phyloP scores from a whole-genome alignment of 92 coral and sea anemone genomes.

The Parazoanthus swiftii region DNA sequence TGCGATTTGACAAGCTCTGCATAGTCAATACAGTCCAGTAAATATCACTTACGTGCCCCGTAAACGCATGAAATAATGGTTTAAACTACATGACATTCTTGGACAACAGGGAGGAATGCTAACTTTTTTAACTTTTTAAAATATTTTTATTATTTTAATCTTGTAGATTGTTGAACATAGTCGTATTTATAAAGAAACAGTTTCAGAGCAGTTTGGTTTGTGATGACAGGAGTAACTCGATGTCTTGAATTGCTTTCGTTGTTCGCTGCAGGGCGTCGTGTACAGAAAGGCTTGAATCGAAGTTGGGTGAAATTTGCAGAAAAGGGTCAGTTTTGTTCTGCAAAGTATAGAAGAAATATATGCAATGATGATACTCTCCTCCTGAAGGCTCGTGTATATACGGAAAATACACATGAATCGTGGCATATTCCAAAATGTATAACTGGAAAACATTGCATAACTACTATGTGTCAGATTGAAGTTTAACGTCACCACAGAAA shows the following conservation, averaged over 20 bases:
- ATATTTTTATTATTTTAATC: too few species aligned
- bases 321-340: slow-evolving; percentile 14
- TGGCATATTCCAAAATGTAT: too few species aligned
- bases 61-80: too few species aligned
- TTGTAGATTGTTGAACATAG: background rate
- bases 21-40: too few species aligned
- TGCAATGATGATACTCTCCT: background rate
- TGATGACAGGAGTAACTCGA: slow-evolving; percentile 44
- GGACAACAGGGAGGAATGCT: too few species aligned
- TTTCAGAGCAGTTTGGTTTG: slow-evolving; percentile 1
- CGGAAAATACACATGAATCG: background rate
- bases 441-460: too few species aligned
- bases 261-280: slow-evolving; percentile 47
- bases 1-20: too few species aligned
- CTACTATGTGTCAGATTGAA: too few species aligned
- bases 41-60: too few species aligned
- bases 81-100: too few species aligned
- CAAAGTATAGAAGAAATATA: background rate
- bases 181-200: background rate
- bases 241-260: slow-evolving; percentile 49
- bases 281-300: slow-evolving; percentile 7
- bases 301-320: background rate
- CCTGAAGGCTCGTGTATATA: background rate
- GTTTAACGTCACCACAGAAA: too few species aligned
- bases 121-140: too few species aligned